Base-by-base conservation (phyloP, 1,140 invertebrate species). In the Drosophila ohnishii region DNA sequence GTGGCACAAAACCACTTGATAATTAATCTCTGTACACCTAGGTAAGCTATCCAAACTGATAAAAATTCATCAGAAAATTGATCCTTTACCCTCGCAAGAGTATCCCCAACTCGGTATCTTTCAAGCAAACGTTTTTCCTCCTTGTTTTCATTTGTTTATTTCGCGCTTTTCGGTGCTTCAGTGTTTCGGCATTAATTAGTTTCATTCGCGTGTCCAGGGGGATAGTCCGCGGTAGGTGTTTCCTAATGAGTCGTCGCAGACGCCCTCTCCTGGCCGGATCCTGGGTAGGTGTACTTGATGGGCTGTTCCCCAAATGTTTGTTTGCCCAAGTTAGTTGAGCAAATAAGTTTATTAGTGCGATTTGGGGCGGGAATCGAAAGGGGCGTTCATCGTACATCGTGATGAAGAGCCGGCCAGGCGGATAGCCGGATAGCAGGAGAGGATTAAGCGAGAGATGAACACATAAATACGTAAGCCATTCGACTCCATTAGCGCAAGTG, bases 331-430 rank as follows among this genome's bases (percentile, higher is more conserved):
- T 87, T 87, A 87, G 74, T 77, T 65, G 65, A 61, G 72, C 75
- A 89, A 87, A 87, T 87, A 84, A 87, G 84, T 87, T 89, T 87
- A 87, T 87, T 87, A 87, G 83, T 60, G 51, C 44, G 35, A 71
- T 42, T 14, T 28, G 55, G 67, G 69, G 69, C 62, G 37, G 59
- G 71, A 42, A 77, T 65, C 69, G 50, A 53, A 76, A 77, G 78
- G 82, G 72, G 70, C 71, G 63, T 47, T 32, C 19, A 19, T 19
- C 35, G 63, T 39, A 28, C 53, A 53, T 55, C 34, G 34, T 71
- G 66, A 71, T 48, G 51, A 34, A 59, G 51, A 69, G 8, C 63
- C 13, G 3, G 14, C 14, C 10, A 50, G 8, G 8, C 32, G 28
- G 45, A 32, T 4, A 51, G 30, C 50, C 22, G 16, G 30, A 44